phyloP scores from a whole-genome alignment of 2,888 invertebrate species.

The Caenorhabditis macrosperma region DNA sequence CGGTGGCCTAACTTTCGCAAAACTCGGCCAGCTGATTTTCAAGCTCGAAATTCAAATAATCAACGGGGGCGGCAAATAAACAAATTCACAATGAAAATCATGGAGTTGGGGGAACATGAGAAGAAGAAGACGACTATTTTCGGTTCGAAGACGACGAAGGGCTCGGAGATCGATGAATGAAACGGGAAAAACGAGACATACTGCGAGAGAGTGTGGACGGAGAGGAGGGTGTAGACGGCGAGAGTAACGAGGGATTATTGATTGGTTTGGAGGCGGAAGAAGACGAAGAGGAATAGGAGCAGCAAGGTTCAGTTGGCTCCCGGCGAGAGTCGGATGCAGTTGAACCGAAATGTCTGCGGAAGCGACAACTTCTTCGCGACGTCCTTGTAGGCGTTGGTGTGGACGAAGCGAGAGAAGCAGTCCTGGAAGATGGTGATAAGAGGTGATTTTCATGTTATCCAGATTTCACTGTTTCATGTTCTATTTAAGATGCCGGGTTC shows the following conservation, averaged over 20 bases:
- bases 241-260: constrained; percentile 1
- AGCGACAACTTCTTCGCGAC: constrained; percentile 72
- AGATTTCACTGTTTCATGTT: no score
- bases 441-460: no score
- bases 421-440: constrained; percentile 69
- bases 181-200: constrained; percentile 1
- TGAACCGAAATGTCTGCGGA: constrained; percentile 74
- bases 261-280: constrained; percentile 7
- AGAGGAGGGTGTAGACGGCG: constrained; percentile 11
- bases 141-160: neutral
- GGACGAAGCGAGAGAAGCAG: constrained; percentile 75
- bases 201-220: neutral
- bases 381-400: constrained; percentile 72
- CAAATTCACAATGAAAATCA: no score
- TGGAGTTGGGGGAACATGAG: neutral
- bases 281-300: constrained; percentile 21
- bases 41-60: no score
- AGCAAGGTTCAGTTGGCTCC: constrained; percentile 11
- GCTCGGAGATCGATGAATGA: constrained; percentile 12
- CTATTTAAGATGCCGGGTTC: no score
- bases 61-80: no score
- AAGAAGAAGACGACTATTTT: neutral
- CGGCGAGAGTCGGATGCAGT: constrained; percentile 64
- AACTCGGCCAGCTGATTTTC: neutral
- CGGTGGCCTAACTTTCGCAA: neutral